Evolutionary conservation across 2,888 invertebrate species (phyloP).

Genomic region (Amphipyra tragopoginis): DNA sequence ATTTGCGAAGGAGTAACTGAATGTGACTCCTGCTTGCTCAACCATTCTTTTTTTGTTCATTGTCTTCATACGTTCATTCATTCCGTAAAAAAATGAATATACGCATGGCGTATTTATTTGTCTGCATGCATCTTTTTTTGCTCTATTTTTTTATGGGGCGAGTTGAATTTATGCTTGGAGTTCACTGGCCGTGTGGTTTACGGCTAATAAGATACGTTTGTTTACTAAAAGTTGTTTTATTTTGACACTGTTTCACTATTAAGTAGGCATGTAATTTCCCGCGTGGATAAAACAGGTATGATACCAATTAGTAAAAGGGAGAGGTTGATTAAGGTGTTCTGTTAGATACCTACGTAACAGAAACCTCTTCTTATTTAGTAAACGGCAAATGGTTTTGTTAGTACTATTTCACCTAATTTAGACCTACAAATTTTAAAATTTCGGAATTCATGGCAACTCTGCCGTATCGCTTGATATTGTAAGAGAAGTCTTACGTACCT

Average conservation of each 20-base stretch:
- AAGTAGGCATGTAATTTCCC: too few species aligned
- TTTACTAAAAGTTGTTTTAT: not conserved
- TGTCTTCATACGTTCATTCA: conserved; percentile 52
- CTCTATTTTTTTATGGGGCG: conserved; percentile 23
- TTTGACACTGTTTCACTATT: too few species aligned
- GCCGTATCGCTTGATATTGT: not conserved
- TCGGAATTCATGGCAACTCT: not conserved
- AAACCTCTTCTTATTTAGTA: too few species aligned
- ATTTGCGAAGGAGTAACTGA: conserved; percentile 43
- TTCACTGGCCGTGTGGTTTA: conserved; percentile 30
- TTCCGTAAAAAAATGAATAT: conserved; percentile 38
- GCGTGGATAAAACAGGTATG: too few species aligned
- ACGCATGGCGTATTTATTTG: conserved; percentile 41
- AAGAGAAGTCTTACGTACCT: not conserved
- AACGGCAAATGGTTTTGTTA: too few species aligned
- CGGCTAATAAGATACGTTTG: conserved; percentile 2
- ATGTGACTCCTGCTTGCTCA: conserved; percentile 36
- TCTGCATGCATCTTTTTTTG: conserved; percentile 32
- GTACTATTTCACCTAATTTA: too few species aligned
- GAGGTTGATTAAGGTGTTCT: too few species aligned
- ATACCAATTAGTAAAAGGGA: too few species aligned
- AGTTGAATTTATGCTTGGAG: conserved; percentile 18
- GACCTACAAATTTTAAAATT: not conserved
- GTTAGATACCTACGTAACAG: too few species aligned
- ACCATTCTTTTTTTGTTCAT: conserved; percentile 45